Evolutionary conservation across 1,140 invertebrate genomes (phyloP).

Genomic region (Laodelphax striatellus): DNA sequence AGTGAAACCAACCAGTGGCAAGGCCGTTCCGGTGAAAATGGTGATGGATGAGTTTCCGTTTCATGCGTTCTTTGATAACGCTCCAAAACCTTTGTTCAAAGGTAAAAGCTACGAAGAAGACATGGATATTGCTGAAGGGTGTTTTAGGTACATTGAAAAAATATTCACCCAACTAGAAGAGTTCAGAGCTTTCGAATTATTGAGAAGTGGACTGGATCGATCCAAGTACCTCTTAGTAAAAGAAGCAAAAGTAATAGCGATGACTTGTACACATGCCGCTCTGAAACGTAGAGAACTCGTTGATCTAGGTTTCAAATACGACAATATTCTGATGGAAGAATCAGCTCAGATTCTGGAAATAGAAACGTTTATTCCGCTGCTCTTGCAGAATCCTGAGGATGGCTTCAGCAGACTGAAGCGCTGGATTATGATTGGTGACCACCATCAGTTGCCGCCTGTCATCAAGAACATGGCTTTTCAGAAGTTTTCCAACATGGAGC

Average conservation of each 20-base stretch:
- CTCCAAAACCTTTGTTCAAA: constrained; percentile 86
- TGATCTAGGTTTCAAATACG: constrained; percentile 92
- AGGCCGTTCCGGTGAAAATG: constrained; percentile 31
- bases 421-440: constrained; percentile 99
- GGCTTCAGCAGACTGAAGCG: constrained; percentile 91
- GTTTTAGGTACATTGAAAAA: constrained; percentile 87
- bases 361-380: constrained; percentile 96
- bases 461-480: constrained; percentile 99
- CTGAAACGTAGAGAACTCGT: constrained; percentile 93
- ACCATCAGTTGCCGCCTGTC: constrained; percentile 97
- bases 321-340: constrained; percentile 99
- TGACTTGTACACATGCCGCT: constrained; percentile 99
- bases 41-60: constrained; percentile 83
- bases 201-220: constrained; percentile 87
- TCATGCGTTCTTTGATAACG: constrained; percentile 79
- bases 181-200: constrained; percentile 93
- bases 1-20: constrained; percentile 39
- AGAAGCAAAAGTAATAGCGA: constrained; percentile 99
- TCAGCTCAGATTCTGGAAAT: constrained; percentile 98
- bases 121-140: constrained; percentile 82
- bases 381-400: constrained; percentile 95
- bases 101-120: constrained; percentile 70
- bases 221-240: constrained; percentile 95
- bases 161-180: constrained; percentile 97
- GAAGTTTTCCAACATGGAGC: constrained; percentile 99